Evolutionary conservation across 2,888 invertebrate genomes (phyloP).

Genomic region (Notocelia uddmanniana): DNA sequence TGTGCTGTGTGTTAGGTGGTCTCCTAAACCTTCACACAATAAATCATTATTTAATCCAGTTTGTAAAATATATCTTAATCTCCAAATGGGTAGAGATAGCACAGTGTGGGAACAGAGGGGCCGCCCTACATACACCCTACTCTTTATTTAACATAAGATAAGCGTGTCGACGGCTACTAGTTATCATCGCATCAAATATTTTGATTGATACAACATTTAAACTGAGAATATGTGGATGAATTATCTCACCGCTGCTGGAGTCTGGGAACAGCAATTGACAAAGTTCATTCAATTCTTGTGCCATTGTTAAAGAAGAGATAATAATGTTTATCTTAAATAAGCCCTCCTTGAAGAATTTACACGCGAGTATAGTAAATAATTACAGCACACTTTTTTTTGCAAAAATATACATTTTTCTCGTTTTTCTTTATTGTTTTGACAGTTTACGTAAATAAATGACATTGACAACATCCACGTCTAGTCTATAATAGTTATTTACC

Average conservation of each 20-base stretch:
- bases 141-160: background rate
- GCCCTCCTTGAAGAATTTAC: background rate
- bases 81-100: too few relatives aligned
- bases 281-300: constrained; percentile 77
- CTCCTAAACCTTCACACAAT: background rate
- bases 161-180: background rate
- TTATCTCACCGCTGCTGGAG: constrained; percentile 60
- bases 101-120: background rate
- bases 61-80: too few relatives aligned
- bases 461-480: background rate
- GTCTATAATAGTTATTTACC: background rate
- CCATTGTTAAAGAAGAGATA: constrained; percentile 57
- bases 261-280: constrained; percentile 73
- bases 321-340: background rate
- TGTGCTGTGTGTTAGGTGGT: background rate
- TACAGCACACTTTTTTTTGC: background rate
- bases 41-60: background rate
- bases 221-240: background rate
- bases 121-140: background rate
- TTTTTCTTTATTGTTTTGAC: constrained; percentile 5
- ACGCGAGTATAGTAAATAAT: background rate
- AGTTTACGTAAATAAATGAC: background rate
- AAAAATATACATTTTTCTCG: background rate
- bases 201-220: background rate
- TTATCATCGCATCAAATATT: background rate